Conservation (phyloP, 2,888 invertebrate species). For the Scaptomyza reducta region DNA sequence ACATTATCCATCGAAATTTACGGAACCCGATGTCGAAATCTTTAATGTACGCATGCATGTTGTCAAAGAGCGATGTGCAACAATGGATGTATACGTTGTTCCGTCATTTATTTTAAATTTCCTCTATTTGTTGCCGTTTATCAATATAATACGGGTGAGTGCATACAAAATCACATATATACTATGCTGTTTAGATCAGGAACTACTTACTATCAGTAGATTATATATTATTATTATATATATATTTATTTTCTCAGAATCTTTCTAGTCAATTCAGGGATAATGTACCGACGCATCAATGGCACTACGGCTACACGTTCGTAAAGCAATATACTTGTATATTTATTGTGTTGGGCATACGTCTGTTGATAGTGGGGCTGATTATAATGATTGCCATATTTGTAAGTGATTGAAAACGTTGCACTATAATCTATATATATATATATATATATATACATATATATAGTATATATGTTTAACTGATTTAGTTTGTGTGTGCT, state of each 20-base stretch:
- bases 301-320: slow-evolving; percentile 71
- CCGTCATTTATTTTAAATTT: slow-evolving; percentile 70
- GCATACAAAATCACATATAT: neutral
- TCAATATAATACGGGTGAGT: slow-evolving; percentile 71
- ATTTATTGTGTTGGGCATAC: slow-evolving; percentile 60
- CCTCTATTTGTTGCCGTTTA: slow-evolving; percentile 71
- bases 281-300: slow-evolving; percentile 71
- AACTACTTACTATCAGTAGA: too few relatives aligned
- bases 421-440: neutral
- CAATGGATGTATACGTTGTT: slow-evolving; percentile 39
- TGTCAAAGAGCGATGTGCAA: slow-evolving; percentile 43
- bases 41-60: slow-evolving; percentile 50
- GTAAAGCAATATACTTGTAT: slow-evolving; percentile 56
- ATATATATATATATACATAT: neutral
- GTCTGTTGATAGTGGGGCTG: slow-evolving; percentile 57
- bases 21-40: slow-evolving; percentile 43
- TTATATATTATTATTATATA: too few relatives aligned
- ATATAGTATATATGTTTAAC: neutral
- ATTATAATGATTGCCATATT: slow-evolving; percentile 46
- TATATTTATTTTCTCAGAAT: slow-evolving; percentile 46
- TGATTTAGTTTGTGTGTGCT: neutral
- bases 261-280: slow-evolving; percentile 63
- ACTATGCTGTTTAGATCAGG: too few relatives aligned
- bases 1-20: neutral
- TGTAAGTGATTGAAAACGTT: slow-evolving; percentile 41